These are phyloP conservation scores for Lepus townsendii DNA, from an alignment of 2,797 vertebrate genomes.

Conservation along the genomic window DNA sequence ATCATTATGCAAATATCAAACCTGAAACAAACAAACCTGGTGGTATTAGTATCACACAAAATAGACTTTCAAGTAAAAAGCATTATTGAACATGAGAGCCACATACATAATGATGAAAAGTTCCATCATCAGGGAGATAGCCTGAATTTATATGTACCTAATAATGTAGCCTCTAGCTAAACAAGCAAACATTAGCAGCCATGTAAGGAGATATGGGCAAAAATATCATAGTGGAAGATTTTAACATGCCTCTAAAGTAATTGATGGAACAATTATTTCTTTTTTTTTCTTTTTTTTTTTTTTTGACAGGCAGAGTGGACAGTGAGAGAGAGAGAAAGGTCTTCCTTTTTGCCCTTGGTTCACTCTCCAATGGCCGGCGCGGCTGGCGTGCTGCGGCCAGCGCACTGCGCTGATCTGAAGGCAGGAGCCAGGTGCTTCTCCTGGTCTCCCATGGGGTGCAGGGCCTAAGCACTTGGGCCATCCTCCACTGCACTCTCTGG, in stretches of 20 bases:
- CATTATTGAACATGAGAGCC: not conserved
- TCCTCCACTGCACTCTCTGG: too few relatives aligned
- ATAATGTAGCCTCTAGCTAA: not conserved
- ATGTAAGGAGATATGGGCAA: not conserved
- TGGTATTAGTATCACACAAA: not conserved
- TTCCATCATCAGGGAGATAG: not conserved
- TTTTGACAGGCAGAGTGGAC: too few relatives aligned
- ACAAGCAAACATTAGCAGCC: not conserved
- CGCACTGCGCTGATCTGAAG: too few relatives aligned
- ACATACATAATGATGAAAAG: not conserved
- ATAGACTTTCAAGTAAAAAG: not conserved
- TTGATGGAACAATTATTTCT: not conserved
- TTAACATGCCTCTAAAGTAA: conserved; percentile 17
- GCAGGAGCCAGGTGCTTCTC: too few relatives aligned
- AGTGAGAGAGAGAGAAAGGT: too few relatives aligned
- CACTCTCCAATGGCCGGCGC: too few relatives aligned
- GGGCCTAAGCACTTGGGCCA: too few relatives aligned
- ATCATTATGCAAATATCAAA: not conserved
- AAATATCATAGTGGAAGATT: not conserved
- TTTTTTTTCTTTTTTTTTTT: too few relatives aligned
- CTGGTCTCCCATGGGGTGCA: too few relatives aligned
- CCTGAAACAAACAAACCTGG: not conserved
- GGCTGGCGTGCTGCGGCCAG: too few relatives aligned
- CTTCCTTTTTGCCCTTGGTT: too few relatives aligned
- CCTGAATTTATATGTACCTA: not conserved